Conservation (phyloP, 2,113 vertebrate species). For the Pantherophis guttatus region DNA sequence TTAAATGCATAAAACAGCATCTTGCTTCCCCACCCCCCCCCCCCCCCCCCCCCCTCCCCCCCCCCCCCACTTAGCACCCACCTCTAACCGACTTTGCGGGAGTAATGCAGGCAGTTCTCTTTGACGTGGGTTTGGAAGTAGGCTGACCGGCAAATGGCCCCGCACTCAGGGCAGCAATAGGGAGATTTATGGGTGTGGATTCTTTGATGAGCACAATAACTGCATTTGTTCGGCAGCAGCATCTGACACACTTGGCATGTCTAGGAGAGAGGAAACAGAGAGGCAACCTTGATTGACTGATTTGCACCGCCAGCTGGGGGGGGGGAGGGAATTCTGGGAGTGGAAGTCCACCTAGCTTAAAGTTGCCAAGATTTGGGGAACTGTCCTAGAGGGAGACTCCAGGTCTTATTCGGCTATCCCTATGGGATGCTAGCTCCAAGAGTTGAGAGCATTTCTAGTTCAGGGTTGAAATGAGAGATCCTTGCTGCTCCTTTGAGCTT, state of each 20-base stretch:
- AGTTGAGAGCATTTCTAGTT: too few relatives aligned
- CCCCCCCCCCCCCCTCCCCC: too few relatives aligned
- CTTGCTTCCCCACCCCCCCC: too few relatives aligned
- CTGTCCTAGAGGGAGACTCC: background rate
- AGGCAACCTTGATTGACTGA: background rate
- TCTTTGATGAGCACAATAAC: constrained; percentile 88
- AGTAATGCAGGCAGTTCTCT: constrained; percentile 94
- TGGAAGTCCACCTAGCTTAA: background rate
- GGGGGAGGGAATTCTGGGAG: background rate
- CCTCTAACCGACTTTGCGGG: constrained; percentile 93
- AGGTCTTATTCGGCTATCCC: background rate
- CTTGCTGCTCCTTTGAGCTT: too few relatives aligned
- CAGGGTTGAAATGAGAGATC: too few relatives aligned
- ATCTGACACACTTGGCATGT: constrained; percentile 90
- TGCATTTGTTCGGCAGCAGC: constrained; percentile 95
- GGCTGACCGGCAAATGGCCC: constrained; percentile 82
- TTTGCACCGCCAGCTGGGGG: background rate
- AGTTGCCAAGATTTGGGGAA: background rate
- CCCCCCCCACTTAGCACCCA: constrained; percentile 55
- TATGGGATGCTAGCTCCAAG: too few relatives aligned
- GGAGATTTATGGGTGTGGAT: constrained; percentile 92
- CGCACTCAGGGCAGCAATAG: constrained; percentile 93
- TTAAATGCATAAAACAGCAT: background rate
- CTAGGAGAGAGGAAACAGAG: constrained; percentile 65
- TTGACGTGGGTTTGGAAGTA: constrained; percentile 96